phyloP scores from a whole-genome alignment of 2,113 vertebrate genomes.

The Piliocolobus tephrosceles region DNA sequence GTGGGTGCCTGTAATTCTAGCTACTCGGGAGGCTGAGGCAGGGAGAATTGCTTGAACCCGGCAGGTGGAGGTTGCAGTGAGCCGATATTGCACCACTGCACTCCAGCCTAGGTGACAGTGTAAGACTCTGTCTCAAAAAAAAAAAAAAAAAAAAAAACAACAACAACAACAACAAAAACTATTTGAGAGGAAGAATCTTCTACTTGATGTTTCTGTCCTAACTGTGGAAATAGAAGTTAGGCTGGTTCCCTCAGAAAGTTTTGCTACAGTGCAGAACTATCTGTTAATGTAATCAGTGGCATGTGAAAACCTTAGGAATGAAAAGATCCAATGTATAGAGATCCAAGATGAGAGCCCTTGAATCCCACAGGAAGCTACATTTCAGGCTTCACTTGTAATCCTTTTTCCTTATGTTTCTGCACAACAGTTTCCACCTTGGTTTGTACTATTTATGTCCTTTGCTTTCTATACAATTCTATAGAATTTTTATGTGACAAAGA shows the following conservation, averaged over 20 bases:
- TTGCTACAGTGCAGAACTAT: neutral
- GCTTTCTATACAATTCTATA: neutral
- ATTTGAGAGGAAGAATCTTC: neutral
- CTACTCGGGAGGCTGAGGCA: no score
- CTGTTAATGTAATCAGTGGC: neutral
- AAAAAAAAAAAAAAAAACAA: no score
- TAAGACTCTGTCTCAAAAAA: no score
- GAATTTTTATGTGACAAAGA: neutral
- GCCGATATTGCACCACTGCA: no score
- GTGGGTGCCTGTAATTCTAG: no score
- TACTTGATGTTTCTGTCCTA: neutral
- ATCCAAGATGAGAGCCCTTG: neutral
- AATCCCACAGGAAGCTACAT: neutral
- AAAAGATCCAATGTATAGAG: neutral
- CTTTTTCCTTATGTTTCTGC: neutral
- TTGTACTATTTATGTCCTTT: neutral
- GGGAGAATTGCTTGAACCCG: no score
- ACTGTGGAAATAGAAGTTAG: neutral
- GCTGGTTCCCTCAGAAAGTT: neutral
- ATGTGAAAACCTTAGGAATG: neutral
- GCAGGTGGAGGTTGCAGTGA: no score
- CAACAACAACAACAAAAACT: no score
- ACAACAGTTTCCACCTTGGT: neutral
- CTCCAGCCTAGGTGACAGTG: no score
- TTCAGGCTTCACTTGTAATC: neutral